Conservation (phyloP, 1,140 invertebrate species). For the Globodera ellingtonae region DNA sequence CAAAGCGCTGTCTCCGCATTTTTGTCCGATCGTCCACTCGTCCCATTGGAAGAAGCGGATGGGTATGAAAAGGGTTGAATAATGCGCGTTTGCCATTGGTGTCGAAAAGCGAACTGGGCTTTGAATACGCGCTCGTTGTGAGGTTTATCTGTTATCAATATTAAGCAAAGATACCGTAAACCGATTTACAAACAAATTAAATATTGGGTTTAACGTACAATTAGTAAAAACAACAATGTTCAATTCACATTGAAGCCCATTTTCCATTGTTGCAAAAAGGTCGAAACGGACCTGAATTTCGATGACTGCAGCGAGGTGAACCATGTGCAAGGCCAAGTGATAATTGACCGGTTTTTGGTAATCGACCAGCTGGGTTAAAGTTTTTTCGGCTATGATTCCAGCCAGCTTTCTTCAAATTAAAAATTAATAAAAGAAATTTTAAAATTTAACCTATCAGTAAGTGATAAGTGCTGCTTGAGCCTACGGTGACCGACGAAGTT, state of each 20-base stretch:
- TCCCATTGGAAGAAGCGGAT: constrained; percentile 44
- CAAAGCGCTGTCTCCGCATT: constrained; percentile 35
- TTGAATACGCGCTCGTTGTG: constrained; percentile 7
- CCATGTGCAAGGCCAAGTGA: constrained; percentile 50
- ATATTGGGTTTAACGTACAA: not conserved
- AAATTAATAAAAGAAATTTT: not conserved
- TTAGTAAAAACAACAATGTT: too few species aligned
- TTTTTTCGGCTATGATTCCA: constrained; percentile 21
- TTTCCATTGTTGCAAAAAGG: too few species aligned
- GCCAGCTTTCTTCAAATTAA: constrained; percentile 14
- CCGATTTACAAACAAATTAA: not conserved
- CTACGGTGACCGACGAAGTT: constrained; percentile 26
- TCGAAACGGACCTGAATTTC: constrained; percentile 19
- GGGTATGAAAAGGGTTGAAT: constrained; percentile 45
- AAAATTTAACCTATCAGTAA: not conserved
- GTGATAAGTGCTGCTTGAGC: not conserved
- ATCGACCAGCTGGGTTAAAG: constrained; percentile 36
- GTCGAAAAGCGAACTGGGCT: constrained; percentile 40
- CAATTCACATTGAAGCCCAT: too few species aligned
- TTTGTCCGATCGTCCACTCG: constrained; percentile 42
- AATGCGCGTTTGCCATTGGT: constrained; percentile 38
- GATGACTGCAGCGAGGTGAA: constrained; percentile 37
- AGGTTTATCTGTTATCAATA: not conserved
- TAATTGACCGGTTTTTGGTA: constrained; percentile 48
- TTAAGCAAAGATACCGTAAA: too few species aligned